phyloP scores from a whole-genome alignment of 2,113 vertebrate species.

The Bungarus multicinctus region DNA sequence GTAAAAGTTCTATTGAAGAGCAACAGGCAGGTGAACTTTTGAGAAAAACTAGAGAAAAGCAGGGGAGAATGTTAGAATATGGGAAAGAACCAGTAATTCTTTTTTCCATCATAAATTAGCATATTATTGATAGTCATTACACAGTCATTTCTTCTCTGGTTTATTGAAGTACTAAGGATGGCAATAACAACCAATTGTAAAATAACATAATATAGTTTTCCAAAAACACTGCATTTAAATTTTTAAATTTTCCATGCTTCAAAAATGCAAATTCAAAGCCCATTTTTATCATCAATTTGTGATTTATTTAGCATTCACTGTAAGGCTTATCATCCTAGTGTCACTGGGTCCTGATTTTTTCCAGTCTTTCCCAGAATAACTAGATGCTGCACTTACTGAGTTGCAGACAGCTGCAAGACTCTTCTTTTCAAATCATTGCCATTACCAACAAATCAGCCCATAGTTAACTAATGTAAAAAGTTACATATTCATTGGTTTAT shows the following conservation, averaged over 20 bases:
- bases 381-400: neutral
- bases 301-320: neutral
- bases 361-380: neutral
- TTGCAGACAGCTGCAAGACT: neutral
- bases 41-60: neutral
- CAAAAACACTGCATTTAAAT: neutral
- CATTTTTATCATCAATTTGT: neutral
- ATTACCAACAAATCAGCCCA: neutral
- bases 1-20: neutral
- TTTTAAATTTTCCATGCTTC: neutral
- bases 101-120: neutral
- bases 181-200: neutral
- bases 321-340: neutral
- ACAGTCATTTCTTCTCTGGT: neutral
- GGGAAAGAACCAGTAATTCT: neutral
- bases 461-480: neutral
- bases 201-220: neutral
- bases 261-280: neutral
- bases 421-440: neutral
- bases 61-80: neutral
- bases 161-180: neutral
- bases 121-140: neutral
- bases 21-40: neutral
- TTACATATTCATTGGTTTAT: neutral
- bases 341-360: neutral